Base-by-base conservation (phyloP, 2,797 vertebrate species). In the Rhodeus uyekii region DNA sequence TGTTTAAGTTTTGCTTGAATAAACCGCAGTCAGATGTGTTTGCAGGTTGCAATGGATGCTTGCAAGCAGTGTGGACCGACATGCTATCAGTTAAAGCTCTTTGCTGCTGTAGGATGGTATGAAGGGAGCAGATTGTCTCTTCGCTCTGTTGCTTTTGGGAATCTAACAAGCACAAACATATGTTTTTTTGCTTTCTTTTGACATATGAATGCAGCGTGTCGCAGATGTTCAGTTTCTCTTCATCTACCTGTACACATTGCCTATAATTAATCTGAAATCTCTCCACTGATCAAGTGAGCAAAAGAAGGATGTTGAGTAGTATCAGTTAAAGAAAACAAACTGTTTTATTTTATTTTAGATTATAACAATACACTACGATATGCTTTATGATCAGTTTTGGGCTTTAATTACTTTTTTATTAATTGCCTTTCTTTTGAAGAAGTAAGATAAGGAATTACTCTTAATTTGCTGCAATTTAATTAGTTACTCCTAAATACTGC, bases 1-100 rank as follows among this genome's bases (percentile, higher is more conserved):
- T 76, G 63, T 76, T 76, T 82, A 36, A 73, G 81, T 82, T 82
- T 76, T 82, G 81, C 81, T 82, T 82, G 61, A 82, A 76, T 82
- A 58, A 82, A 69, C 81, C 73, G 46, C 63, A 82, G 46, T 81
- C 34, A 69, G 61, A 81, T 81, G 68, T 58, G 71, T 64, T 74
- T 63, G 32, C 39, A 63, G 68, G 22, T 67, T 75, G 71, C 69
- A 81, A 71, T 74, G 69, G 80, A 64, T 81, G 80, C 80, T 55
- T 63, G 24, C 44, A 39, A 76, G 71, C 63, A 61, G 24, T 69
- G 24, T 36, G 13, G 68, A 44, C 68, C 61, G 63, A 82, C 46
- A 65, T 24, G 63, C 73, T 60, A 82, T 82, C 63, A 60, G 73
- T 74, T 81, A 74, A 65, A 76, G 63, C 48, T 69, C 46, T 29